These are phyloP conservation scores for Drosophila multiciliata DNA, from an alignment of 2,888 invertebrate genomes.

Conservation along the genomic window DNA sequence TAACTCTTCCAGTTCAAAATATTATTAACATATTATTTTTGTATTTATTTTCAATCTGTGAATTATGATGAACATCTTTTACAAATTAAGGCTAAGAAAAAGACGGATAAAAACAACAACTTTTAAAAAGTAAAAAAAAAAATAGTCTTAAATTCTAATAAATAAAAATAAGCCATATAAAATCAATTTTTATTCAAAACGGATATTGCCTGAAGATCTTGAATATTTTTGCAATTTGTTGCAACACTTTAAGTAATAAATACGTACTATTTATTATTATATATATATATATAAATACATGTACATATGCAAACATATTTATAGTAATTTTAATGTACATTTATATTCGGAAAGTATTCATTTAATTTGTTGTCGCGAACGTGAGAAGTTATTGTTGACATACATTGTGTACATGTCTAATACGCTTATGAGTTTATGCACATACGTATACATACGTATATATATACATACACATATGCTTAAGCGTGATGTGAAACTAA, in stretches of 20 bases:
- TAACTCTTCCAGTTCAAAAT: not conserved
- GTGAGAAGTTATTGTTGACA: not conserved
- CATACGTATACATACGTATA: not conserved
- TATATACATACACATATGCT: not conserved
- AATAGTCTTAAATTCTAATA: not conserved
- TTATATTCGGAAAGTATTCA: not conserved
- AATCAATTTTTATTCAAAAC: not conserved
- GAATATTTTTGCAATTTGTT: not conserved
- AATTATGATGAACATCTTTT: too few species aligned
- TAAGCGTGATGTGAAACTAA: not conserved
- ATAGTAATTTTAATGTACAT: not conserved
- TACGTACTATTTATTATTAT: too few species aligned
- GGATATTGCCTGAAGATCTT: not conserved
- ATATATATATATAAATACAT: not conserved
- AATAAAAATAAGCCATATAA: not conserved
- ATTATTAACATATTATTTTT: not conserved
- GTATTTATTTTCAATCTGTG: not conserved
- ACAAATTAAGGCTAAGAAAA: not conserved
- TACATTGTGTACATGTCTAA: not conserved
- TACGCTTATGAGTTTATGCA: not conserved
- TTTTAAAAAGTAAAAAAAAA: not conserved
- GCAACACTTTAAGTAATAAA: not conserved
- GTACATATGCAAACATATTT: not conserved
- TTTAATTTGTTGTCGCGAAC: not conserved
- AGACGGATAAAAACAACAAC: not conserved